phyloP scores from a whole-genome alignment of 2,888 invertebrate species.

The Heliconius ismenius region DNA sequence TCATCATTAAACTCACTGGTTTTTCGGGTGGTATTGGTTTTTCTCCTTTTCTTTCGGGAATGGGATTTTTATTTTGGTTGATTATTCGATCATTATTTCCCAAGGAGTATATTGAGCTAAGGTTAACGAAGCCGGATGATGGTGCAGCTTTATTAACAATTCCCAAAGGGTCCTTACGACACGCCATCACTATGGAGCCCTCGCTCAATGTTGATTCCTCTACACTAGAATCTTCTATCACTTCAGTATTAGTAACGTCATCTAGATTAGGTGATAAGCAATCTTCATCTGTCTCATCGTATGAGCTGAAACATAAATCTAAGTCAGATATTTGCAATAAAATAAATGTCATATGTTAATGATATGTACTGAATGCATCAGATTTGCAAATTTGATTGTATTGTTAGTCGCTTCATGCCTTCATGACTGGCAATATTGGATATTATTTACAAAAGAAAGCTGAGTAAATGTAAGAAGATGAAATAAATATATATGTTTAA shows the following conservation, averaged over 20 bases:
- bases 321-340: neutral
- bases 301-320: conserved; percentile 78
- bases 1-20: conserved; percentile 76
- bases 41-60: conserved; percentile 66
- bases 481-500: conserved; percentile 49
- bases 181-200: conserved; percentile 47
- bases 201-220: conserved; percentile 75
- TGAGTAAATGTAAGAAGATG: conserved; percentile 50
- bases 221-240: conserved; percentile 73
- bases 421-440: conserved; percentile 54
- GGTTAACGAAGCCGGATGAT: conserved; percentile 67
- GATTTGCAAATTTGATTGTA: conserved; percentile 53
- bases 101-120: conserved; percentile 75
- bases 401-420: conserved; percentile 78
- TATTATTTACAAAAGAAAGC: conserved; percentile 74
- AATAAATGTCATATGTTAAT: conserved; percentile 26
- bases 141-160: conserved; percentile 40
- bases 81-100: conserved; percentile 64
- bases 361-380: conserved; percentile 77
- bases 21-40: conserved; percentile 78
- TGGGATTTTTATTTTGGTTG: conserved; percentile 58
- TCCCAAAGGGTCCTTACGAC: conserved; percentile 45
- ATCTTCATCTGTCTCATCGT: conserved; percentile 87
- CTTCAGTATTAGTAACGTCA: conserved; percentile 80
- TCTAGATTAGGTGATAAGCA: conserved; percentile 86